Evolutionary conservation across 2,888 invertebrate species (phyloP).

Genomic region (Laspeyria flexula): DNA sequence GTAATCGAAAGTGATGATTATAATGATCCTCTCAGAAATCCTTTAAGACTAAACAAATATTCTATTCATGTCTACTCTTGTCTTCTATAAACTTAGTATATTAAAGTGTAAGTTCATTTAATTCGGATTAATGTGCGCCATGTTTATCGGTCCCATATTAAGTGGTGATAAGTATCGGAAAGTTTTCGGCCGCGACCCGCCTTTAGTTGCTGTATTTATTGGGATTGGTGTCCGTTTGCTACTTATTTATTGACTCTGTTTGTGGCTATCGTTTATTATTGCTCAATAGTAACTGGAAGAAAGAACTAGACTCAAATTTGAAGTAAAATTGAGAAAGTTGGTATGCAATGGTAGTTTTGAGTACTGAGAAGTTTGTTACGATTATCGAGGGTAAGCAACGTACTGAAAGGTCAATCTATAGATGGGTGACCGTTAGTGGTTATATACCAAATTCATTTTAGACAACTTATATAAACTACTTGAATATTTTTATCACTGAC

Average conservation of each 20-base stretch:
- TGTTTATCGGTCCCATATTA: slow-evolving; percentile 56
- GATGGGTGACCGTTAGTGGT: no score
- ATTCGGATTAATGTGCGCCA: slow-evolving; percentile 62
- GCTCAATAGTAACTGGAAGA: background rate
- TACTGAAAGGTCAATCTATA: no score
- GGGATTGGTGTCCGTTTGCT: slow-evolving; percentile 11
- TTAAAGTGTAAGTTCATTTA: slow-evolving; percentile 56
- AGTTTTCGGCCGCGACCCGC: slow-evolving; percentile 29
- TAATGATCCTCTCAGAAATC: background rate
- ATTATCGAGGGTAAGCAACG: no score
- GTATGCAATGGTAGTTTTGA: no score
- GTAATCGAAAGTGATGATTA: no score
- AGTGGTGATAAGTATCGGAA: slow-evolving; percentile 49
- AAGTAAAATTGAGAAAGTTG: no score
- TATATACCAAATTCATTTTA: no score
- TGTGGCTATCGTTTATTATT: background rate
- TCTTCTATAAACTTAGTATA: background rate
- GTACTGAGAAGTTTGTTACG: no score
- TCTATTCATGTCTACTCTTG: background rate
- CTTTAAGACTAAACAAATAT: background rate
- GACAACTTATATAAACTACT: no score
- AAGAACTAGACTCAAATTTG: background rate
- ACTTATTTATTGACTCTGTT: slow-evolving; percentile 8
- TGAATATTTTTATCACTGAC: no score
- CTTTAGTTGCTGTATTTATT: slow-evolving; percentile 37